Evolutionary conservation across 2,113 vertebrate species (phyloP), one percentile per base, ranked within the genome.

Genomic region (Nestor notabilis): DNA sequence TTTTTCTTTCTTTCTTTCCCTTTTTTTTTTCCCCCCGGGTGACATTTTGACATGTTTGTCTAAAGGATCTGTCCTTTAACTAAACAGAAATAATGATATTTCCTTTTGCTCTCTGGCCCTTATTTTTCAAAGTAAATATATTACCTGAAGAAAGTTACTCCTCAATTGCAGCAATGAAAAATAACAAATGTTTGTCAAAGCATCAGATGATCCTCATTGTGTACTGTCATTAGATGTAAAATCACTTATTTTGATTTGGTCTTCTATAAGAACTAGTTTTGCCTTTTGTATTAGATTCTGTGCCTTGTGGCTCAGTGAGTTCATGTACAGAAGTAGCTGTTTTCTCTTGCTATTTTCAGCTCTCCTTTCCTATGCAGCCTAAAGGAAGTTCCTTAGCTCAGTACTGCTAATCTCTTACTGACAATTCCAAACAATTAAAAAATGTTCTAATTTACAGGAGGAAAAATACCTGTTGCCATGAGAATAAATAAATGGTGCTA

Each of bases 371-470:
- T 79, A 47, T 91, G 70, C 69, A 89, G 93, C 71, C 74, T 47
- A 70, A 72, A 95, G 85, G 75, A 95, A 83, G 63, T 89, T 89
- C 60, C 72, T 31, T 47, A 88, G 87, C 81, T 91, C 90, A 89
- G 56, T 88, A 68, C 71, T 80, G 44, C 87, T 90, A 66, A 83
- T 87, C 55, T 94, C 75, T 79, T 89, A 75, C 71, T 9, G 41
- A 93, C 80, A 76, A 56, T 94, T 86, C 85, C 81, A 94, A 81
- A 82, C 90, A 87, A 96, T 94, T 95, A 96, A 86, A 86, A 94
- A 92, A 97, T 74, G 23, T 93, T 64, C 50, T 97, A 52, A 97
- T 98, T 96, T 95, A 91, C 25, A 70, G 77, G 56, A 9, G 44
- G 28, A 47, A 50, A 78, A 88, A 94, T 35, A 84, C 11, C 47